Percentiles rank a stretch among this genome's conserved stretches.
phyloP scores from a whole-genome alignment of 2,113 vertebrate species.

The Tringa solitaria region DNA sequence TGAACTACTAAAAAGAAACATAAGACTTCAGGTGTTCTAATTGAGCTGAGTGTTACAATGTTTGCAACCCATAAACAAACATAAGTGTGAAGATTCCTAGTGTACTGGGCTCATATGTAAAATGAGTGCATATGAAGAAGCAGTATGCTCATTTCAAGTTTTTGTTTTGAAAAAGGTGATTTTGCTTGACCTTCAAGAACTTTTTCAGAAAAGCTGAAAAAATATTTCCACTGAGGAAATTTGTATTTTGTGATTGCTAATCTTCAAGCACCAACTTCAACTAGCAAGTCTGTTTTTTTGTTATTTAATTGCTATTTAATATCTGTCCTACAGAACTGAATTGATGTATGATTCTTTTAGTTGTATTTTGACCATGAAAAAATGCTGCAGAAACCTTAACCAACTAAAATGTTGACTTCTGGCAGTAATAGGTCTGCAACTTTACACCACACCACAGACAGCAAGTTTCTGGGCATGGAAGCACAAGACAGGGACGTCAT shows the following conservation, averaged over 20 bases:
- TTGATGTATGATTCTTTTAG: background rate
- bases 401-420: constrained; percentile 30
- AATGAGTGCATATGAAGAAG: background rate
- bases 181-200: background rate
- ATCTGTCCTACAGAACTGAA: background rate
- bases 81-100: background rate
- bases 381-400: background rate
- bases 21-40: background rate
- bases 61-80: background rate
- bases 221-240: background rate
- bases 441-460: constrained; percentile 16
- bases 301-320: background rate
- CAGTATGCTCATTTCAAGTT: background rate
- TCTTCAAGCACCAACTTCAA: background rate
- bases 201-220: background rate
- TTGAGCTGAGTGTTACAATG: background rate
- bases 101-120: background rate
- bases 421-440: constrained; percentile 40
- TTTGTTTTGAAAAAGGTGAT: background rate
- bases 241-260: background rate
- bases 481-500: constrained; percentile 69
- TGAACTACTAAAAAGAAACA: background rate
- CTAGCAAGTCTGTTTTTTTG: background rate
- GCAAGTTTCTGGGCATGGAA: constrained; percentile 52
- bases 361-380: background rate